Base-by-base conservation (phyloP, 2,113 vertebrate genomes). In the Sinosuthora webbiana region DNA sequence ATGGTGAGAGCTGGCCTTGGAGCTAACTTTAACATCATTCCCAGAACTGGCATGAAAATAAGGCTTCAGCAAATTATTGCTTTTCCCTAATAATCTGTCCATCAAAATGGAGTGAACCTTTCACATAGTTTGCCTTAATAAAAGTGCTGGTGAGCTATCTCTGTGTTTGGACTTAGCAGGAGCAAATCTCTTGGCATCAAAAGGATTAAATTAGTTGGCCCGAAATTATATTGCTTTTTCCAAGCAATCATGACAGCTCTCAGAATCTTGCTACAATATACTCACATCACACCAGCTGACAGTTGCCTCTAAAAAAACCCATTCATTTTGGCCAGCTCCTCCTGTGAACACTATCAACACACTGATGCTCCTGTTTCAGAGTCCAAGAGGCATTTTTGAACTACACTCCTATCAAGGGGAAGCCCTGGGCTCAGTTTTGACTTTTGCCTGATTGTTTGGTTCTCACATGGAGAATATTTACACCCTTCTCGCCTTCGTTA, bases 171-270 rank as follows among this genome's bases (percentile, higher is more conserved):
- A 90, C 60, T 95, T 89, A 89, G 83, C 62, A 44, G 73, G 49
- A 94, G 96, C 91, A 95, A 97, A 97, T 96, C 96, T 95, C 94
- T 85, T 95, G 94, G 94, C 94, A 93, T 95, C 95, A 93, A 87
- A 89, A 87, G 82, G 91, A 95, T 96, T 95, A 94, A 95, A 96
- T 97, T 95, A 97, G 95, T 89, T 96, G 95, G 94, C 94, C 96
- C 83, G 78, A 94, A 96, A 95, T 96, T 89, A 93, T 94, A 96
- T 96, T 95, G 83, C 95, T 91, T 97, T 96, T 94, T 95, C 94
- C 91, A 95, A 91, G 93, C 92, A 94, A 94, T 95, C 96, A 93
- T 90, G 95, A 95, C 94, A 97, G 94, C 90, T 93, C 95, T 80
- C 84, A 93, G 78, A 93, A 93, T 95, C 93, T 96, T 92, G 80